phyloP scores from a whole-genome alignment of 1,140 invertebrate species.

The Harpegnathos saltator region DNA sequence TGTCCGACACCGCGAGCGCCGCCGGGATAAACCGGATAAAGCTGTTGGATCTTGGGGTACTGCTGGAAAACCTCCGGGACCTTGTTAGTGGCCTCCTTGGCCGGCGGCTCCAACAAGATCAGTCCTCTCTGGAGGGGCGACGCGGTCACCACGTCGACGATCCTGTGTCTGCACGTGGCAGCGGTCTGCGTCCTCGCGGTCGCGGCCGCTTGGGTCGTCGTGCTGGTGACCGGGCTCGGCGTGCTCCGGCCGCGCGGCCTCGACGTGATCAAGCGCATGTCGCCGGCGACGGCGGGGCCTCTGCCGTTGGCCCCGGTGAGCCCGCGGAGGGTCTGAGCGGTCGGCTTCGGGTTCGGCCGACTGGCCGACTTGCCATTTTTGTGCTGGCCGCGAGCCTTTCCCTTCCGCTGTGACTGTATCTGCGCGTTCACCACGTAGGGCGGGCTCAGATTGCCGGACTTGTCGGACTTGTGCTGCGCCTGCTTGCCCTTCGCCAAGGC shows the following conservation, averaged over 20 bases:
- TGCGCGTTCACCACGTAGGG: constrained; percentile 84
- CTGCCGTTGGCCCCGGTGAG: constrained; percentile 68
- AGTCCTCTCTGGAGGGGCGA: constrained; percentile 79
- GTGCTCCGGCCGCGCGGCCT: constrained; percentile 80
- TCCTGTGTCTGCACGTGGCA: constrained; percentile 46
- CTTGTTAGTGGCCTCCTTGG: constrained; percentile 82
- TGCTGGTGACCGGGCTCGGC: constrained; percentile 66
- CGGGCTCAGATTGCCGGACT: constrained; percentile 84
- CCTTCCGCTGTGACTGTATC: constrained; percentile 81
- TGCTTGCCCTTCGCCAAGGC: constrained; percentile 83
- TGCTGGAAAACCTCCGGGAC: constrained; percentile 91
- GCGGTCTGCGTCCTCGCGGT: constrained; percentile 61
- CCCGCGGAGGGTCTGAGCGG: constrained; percentile 82
- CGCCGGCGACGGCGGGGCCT: constrained; percentile 41
- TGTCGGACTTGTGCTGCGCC: constrained; percentile 80
- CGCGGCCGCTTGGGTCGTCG: constrained; percentile 50
- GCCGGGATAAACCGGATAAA: constrained; percentile 89
- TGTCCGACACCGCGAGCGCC: constrained; percentile 79
- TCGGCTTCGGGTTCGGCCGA: constrained; percentile 81
- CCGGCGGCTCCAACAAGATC: constrained; percentile 79
- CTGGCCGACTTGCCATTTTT: constrained; percentile 82
- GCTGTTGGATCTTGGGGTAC: constrained; percentile 91
- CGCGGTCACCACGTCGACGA: constrained; percentile 33
- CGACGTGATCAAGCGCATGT: constrained; percentile 71
- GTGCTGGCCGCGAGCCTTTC: constrained; percentile 80